Conservation (phyloP, 2,797 vertebrate species). For the Lacerta viridis region DNA sequence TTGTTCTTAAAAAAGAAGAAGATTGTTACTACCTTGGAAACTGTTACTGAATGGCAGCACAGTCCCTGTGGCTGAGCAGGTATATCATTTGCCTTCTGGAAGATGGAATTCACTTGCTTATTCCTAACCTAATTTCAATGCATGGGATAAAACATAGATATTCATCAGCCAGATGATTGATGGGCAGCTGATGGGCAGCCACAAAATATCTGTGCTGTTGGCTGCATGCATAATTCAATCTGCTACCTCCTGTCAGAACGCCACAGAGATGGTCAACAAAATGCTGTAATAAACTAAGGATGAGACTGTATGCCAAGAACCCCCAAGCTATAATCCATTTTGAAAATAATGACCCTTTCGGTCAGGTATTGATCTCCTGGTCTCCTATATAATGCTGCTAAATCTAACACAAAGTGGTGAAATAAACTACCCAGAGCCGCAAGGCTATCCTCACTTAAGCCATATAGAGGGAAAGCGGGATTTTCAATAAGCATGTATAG, state of each 20-base stretch:
- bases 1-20: too few species aligned
- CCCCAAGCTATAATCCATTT: background rate
- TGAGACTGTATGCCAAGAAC: background rate
- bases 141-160: background rate
- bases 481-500: background rate
- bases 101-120: background rate
- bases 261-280: background rate
- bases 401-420: background rate
- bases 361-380: background rate
- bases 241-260: conserved; percentile 3
- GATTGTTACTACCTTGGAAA: background rate
- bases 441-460: background rate
- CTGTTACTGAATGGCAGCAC: background rate
- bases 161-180: conserved; percentile 14
- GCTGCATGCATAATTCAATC: conserved; percentile 11
- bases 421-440: background rate
- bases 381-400: background rate
- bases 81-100: background rate
- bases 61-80: background rate
- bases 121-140: background rate
- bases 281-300: background rate
- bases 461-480: background rate
- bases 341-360: background rate
- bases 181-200: conserved; percentile 6
- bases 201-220: conserved; percentile 16